Evolutionary conservation across 92 coral and sea anemone species (phyloP).

Genomic region (Parazoanthus atlanticus): DNA sequence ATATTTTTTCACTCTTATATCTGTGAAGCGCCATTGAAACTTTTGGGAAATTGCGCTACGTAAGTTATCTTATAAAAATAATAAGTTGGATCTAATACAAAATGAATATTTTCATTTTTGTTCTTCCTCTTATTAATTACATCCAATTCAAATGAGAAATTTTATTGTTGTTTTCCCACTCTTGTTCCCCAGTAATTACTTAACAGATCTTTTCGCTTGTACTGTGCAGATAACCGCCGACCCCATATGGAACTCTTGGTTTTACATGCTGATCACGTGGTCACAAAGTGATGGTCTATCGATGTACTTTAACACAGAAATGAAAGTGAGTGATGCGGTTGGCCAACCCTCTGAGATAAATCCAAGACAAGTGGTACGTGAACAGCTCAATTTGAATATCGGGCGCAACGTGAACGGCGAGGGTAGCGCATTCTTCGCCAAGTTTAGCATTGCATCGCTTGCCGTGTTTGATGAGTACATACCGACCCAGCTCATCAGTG

Average conservation of each 20-base stretch:
- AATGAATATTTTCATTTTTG: too few relatives aligned
- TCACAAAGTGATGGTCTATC: constrained; percentile 80
- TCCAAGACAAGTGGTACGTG: constrained; percentile 57
- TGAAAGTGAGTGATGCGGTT: constrained; percentile 53
- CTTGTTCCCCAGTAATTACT: not conserved
- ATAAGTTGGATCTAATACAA: too few relatives aligned
- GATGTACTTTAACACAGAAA: constrained; percentile 72
- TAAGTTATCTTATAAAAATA: too few relatives aligned
- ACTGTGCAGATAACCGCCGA: constrained; percentile 63
- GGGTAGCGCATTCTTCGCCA: constrained; percentile 78
- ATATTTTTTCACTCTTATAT: too few relatives aligned
- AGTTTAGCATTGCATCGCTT: constrained; percentile 79
- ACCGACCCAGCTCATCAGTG: constrained; percentile 59
- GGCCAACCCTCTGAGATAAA: constrained; percentile 53
- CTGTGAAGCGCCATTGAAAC: too few relatives aligned
- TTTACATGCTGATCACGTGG: constrained; percentile 83
- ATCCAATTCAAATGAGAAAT: not conserved
- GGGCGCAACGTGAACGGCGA: constrained; percentile 87
- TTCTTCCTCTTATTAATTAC: too few relatives aligned
- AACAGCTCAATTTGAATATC: constrained; percentile 79
- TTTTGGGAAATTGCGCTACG: too few relatives aligned
- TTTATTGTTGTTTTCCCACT: not conserved
- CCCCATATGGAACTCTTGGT: constrained; percentile 64
- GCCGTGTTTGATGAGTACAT: constrained; percentile 86
- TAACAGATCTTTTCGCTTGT: not conserved